A percentile compares a stretch with the other conserved stretches of the same genome.
Evolutionary conservation across 2,113 vertebrate species (phyloP).

Genomic region (Crotophaga sulcirostris): DNA sequence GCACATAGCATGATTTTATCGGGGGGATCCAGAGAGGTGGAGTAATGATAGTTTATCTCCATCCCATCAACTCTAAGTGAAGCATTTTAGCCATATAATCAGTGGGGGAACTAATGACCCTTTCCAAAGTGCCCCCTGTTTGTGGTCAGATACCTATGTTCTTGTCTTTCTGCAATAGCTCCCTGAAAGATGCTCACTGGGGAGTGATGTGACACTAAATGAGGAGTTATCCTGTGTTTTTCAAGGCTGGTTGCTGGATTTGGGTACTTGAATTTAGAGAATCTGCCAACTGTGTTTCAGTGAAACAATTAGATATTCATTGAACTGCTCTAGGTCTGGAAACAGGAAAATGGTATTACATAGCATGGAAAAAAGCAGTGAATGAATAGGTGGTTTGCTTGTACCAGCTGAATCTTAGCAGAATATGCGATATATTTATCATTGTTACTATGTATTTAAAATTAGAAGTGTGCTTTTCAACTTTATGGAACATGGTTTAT

Average conservation of each 20-base stretch:
- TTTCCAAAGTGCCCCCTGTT: neutral
- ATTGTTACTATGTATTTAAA: neutral
- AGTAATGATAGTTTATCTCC: neutral
- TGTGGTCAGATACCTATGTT: neutral
- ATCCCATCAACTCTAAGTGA: neutral
- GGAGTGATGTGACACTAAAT: neutral
- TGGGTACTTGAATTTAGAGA: neutral
- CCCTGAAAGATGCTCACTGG: neutral
- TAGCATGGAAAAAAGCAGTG: neutral
- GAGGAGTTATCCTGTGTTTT: neutral
- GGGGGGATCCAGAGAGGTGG: neutral
- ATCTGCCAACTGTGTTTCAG: neutral
- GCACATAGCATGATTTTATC: neutral
- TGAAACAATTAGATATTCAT: neutral
- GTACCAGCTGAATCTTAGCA: neutral
- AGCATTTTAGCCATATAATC: neutral
- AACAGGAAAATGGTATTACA: neutral
- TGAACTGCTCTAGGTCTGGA: neutral
- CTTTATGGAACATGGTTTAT: neutral
- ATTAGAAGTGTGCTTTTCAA: neutral
- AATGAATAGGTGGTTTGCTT: neutral
- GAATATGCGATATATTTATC: neutral
- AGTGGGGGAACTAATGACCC: neutral
- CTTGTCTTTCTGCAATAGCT: neutral
- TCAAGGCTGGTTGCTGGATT: neutral